A percentile compares a stretch with the other conserved stretches of the same genome.
Evolutionary conservation across 2,113 vertebrate genomes (phyloP).

Genomic region (Pomatostomus ruficeps): DNA sequence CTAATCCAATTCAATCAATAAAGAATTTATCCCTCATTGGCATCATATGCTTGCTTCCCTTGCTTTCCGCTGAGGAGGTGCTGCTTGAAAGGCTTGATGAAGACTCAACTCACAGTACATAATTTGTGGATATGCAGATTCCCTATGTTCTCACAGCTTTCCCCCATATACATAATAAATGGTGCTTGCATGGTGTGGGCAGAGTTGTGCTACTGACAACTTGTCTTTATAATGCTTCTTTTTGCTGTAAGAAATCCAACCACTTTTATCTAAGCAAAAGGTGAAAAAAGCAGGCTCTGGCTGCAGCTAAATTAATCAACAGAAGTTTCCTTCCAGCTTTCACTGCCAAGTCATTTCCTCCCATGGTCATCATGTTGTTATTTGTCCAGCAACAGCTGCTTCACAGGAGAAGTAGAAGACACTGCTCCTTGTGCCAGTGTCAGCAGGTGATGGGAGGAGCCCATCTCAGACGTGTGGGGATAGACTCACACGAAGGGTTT

Average conservation of each 20-base stretch:
- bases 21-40: not conserved
- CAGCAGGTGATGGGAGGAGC: not conserved
- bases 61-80: not conserved
- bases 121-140: not conserved
- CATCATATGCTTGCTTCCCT: not conserved
- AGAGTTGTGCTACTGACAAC: not conserved
- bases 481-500: rapidly evolving
- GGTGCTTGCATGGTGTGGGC: not conserved
- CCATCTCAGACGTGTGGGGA: not conserved
- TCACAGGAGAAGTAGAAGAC: not conserved
- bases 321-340: not conserved
- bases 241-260: not conserved
- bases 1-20: not conserved
- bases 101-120: not conserved
- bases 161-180: not conserved
- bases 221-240: not conserved
- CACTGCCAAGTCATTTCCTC: not conserved
- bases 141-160: not conserved
- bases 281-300: not conserved
- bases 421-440: not conserved
- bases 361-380: not conserved
- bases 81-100: not conserved
- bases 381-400: not conserved
- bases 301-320: not conserved
- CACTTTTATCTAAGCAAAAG: not conserved